These are phyloP conservation scores for Vimba vimba DNA, from an alignment of 2,113 vertebrate genomes.

Conservation along the genomic window DNA sequence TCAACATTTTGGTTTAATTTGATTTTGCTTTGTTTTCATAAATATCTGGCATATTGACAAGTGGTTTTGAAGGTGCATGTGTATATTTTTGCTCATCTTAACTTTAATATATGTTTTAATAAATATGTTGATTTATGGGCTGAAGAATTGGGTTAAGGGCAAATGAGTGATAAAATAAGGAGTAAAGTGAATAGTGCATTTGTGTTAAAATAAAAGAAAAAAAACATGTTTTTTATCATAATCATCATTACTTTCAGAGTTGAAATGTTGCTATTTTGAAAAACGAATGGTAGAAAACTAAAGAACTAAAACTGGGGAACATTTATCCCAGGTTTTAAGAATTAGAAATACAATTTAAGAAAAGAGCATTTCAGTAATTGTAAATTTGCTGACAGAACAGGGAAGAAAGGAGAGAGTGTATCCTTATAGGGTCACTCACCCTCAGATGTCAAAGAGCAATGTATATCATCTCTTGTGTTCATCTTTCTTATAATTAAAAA, in stretches of 20 bases:
- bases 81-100: not conserved
- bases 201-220: not conserved
- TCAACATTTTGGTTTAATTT: not conserved
- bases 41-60: not conserved
- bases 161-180: not conserved
- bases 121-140: not conserved
- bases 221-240: not conserved
- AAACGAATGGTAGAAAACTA: not conserved
- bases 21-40: not conserved
- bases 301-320: not conserved
- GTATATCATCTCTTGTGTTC: slow-evolving; percentile 12
- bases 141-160: not conserved
- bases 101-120: not conserved
- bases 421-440: slow-evolving; percentile 47
- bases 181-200: not conserved
- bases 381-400: slow-evolving; percentile 13
- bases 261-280: not conserved
- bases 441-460: slow-evolving; percentile 46
- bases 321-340: not conserved
- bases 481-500: slow-evolving; percentile 50
- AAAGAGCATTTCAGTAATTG: not conserved
- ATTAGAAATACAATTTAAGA: not conserved
- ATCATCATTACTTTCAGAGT: not conserved
- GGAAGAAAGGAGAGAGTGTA: not conserved
- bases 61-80: not conserved